phyloP scores from a whole-genome alignment of 2,113 vertebrate species.

The Chamaetylas fuelleborni region DNA sequence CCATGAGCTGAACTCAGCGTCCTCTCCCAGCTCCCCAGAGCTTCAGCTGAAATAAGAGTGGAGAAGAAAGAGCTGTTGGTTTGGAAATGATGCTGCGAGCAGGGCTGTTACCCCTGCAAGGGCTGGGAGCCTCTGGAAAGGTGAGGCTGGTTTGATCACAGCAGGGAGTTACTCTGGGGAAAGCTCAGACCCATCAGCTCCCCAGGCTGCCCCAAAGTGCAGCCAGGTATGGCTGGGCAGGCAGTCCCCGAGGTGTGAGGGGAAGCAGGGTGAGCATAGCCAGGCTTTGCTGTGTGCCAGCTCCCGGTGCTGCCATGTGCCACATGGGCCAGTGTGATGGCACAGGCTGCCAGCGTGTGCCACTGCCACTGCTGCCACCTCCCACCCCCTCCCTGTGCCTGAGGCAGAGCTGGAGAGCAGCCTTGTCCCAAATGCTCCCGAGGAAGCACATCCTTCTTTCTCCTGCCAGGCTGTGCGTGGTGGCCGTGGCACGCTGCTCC shows the following conservation, averaged over 20 bases:
- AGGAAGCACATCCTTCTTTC: neutral
- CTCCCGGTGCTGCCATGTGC: fast-evolving
- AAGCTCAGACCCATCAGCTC: neutral
- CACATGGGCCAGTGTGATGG: neutral
- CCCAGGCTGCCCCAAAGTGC: fast-evolving
- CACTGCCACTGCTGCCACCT: neutral
- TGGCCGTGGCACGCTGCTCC: fast-evolving
- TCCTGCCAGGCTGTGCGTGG: fast-evolving
- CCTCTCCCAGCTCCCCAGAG: neutral
- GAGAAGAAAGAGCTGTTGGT: neutral
- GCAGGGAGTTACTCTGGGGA: neutral
- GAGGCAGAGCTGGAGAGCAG: neutral
- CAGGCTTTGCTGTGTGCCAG: neutral
- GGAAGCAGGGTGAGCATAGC: neutral
- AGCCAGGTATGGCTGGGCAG: neutral
- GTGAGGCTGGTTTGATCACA: neutral
- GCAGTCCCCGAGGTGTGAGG: fast-evolving
- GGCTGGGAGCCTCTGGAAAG: neutral
- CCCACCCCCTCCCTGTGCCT: neutral
- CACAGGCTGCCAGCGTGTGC: neutral
- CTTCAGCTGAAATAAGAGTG: neutral
- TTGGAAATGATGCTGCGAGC: neutral
- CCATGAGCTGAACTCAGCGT: fast-evolving
- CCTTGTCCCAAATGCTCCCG: neutral
- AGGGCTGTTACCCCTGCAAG: neutral